These are phyloP conservation scores for Cheumatopsyche charites DNA, from an alignment of 1,140 invertebrate species.

Conservation along the genomic window DNA sequence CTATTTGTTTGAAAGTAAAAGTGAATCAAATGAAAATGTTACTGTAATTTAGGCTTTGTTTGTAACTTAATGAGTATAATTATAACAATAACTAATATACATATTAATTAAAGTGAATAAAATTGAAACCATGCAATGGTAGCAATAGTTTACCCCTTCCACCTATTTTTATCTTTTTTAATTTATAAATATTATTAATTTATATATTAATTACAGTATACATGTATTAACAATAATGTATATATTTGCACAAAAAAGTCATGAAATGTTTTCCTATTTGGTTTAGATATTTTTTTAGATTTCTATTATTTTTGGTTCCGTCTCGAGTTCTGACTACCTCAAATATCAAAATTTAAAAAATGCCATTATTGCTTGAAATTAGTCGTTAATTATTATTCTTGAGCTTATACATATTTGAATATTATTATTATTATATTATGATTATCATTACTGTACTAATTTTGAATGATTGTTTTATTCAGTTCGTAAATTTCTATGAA, in stretches of 20 bases:
- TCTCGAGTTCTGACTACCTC: slow-evolving; percentile 19
- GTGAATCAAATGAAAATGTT: slow-evolving; percentile 22
- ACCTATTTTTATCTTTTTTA: slow-evolving; percentile 9
- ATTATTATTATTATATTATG: too few species aligned
- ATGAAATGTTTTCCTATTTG: neutral
- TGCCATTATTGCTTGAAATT: neutral
- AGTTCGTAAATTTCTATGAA: slow-evolving; percentile 1
- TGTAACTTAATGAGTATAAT: slow-evolving; percentile 8
- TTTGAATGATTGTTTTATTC: neutral
- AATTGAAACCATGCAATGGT: slow-evolving; percentile 19
- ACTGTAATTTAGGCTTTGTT: slow-evolving; percentile 24
- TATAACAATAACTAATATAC: slow-evolving; percentile 15
- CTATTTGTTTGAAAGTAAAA: slow-evolving; percentile 29
- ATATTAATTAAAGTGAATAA: neutral
- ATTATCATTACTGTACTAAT: neutral
- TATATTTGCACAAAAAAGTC: neutral
- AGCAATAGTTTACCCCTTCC: slow-evolving; percentile 9
- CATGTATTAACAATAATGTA: neutral
- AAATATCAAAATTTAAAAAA: slow-evolving; percentile 20
- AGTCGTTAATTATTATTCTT: neutral
- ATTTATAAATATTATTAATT: neutral
- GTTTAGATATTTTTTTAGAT: neutral
- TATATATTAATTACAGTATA: neutral
- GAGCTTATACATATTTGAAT: neutral
- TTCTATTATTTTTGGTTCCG: slow-evolving; percentile 1